Evolutionary conservation across 2,888 invertebrate genomes (phyloP), one percentile per base, ranked within the genome.

Genomic region (Dromius quadrimaculatus): DNA sequence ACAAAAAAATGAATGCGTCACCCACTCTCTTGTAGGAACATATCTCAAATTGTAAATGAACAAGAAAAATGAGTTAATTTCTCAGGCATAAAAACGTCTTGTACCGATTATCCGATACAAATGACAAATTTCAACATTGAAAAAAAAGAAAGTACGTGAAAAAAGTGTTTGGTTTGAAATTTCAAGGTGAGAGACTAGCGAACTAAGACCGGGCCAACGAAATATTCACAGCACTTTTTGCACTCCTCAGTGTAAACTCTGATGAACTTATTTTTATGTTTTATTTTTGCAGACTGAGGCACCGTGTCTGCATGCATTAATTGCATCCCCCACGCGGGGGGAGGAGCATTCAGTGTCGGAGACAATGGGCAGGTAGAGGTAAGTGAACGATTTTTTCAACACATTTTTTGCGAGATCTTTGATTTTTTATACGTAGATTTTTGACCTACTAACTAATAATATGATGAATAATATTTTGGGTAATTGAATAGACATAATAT

Each of bases 251-350:
- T 73, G 73, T 74, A 74, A 75, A 76, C 76, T 75, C 74, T 72
- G 74, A 74, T 76, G 77, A 77, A 76, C 76, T 72, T 74, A 75
- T 75, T 74, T 75, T 73, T 73, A 72, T 74, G 74, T 74, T 76
- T 76, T 76, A 76, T 74, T 75, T 76, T 73, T 74, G 75, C 74
- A 75, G 62, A 62, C 62, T 13, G 57, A 41, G 66, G 59, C 50
- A 73, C 78, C 76, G 76, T 76, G 81, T 80, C 79, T 80, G 79
- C 78, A 79, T 82, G 80, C 80, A 81, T 82, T 81, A 81, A 82
- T 82, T 81, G 81, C 80, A 80, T 79, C 81, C 80, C 79, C 66
- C 34, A 36, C 34, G 38, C 36, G 77, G 75, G 79, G 81, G 79
- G 1, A n/a, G 22, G 20, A 1, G 9, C 20, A 19, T 15, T 17